Evolutionary conservation across 2,888 invertebrate genomes (phyloP).

Genomic region (Ormyrus nitidulus): DNA sequence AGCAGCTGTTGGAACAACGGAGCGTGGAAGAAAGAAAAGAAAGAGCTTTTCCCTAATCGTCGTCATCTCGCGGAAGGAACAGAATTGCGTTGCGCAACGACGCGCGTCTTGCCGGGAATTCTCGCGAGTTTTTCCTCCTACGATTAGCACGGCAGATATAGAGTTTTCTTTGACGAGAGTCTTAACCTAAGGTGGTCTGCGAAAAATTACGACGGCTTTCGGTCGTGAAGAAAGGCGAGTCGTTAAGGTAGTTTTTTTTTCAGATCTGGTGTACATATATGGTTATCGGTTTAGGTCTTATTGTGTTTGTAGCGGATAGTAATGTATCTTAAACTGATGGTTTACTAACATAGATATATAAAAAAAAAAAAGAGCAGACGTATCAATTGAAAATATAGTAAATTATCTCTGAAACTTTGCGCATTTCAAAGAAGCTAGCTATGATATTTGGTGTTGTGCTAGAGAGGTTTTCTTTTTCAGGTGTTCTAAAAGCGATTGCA

Average conservation of each 20-base stretch:
- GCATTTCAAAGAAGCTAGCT: too few relatives aligned
- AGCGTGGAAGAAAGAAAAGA: constrained; percentile 1
- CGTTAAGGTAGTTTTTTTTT: not conserved
- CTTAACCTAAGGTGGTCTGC: not conserved
- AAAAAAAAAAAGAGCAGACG: too few relatives aligned
- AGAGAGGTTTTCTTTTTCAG: too few relatives aligned
- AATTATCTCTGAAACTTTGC: too few relatives aligned
- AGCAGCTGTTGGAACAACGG: constrained; percentile 1
- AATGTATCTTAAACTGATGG: too few relatives aligned
- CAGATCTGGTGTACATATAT: not conserved
- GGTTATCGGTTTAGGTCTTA: constrained; percentile 1
- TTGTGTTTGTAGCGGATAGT: not conserved
- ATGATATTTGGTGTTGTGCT: too few relatives aligned
- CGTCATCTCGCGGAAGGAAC: constrained; percentile 54
- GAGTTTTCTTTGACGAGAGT: not conserved
- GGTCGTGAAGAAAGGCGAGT: not conserved
- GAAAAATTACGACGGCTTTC: not conserved
- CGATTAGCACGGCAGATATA: constrained; percentile 32
- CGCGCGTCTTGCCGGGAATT: not conserved
- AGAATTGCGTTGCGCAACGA: constrained; percentile 40
- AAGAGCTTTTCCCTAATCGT: constrained; percentile 45
- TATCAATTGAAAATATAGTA: too few relatives aligned
- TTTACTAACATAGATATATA: too few relatives aligned
- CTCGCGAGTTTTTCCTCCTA: constrained; percentile 15
- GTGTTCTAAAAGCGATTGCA: too few relatives aligned